A percentile compares a stretch with the other conserved stretches of the same genome.
Evolutionary conservation across 2,888 invertebrate genomes (phyloP).

Genomic region (Cecidostiba fungosa): DNA sequence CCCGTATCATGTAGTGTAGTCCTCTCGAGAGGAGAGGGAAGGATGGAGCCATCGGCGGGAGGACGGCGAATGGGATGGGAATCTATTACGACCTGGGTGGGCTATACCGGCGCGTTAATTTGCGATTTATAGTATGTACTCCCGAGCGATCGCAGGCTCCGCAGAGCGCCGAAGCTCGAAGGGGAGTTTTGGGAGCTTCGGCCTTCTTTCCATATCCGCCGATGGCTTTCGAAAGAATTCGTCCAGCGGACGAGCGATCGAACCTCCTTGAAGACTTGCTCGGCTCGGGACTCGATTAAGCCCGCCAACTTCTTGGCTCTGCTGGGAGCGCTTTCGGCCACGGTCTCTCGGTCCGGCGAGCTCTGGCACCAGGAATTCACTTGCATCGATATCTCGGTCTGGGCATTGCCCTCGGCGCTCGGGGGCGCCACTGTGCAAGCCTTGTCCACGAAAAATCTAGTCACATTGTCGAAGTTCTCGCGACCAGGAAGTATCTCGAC

Average conservation of each 20-base stretch:
- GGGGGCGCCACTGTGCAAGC: conserved; percentile 83
- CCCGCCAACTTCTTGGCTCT: conserved; percentile 71
- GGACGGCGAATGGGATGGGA: neutral
- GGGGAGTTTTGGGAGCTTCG: neutral
- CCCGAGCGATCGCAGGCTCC: conserved; percentile 4
- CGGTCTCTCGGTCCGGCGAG: conserved; percentile 77
- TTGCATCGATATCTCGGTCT: conserved; percentile 86
- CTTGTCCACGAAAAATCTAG: conserved; percentile 82
- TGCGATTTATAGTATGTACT: conserved; percentile 41
- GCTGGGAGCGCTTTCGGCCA: conserved; percentile 69
- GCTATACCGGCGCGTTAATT: conserved; percentile 27
- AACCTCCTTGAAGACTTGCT: conserved; percentile 73
- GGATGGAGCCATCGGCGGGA: neutral
- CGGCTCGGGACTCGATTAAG: conserved; percentile 71
- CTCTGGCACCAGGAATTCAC: conserved; percentile 88
- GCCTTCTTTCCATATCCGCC: too few relatives aligned
- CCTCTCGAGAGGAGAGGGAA: neutral
- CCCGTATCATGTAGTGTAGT: neutral
- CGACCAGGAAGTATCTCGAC: conserved; percentile 83
- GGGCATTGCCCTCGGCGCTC: conserved; percentile 81
- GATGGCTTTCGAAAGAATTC: neutral
- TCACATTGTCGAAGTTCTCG: conserved; percentile 83
- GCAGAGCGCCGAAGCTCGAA: too few relatives aligned
- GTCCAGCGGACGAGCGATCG: neutral
- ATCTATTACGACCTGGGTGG: neutral